Evolutionary conservation across 2,888 invertebrate genomes (phyloP), one percentile per base, ranked within the genome.

Genomic region (Melitaea athalia): DNA sequence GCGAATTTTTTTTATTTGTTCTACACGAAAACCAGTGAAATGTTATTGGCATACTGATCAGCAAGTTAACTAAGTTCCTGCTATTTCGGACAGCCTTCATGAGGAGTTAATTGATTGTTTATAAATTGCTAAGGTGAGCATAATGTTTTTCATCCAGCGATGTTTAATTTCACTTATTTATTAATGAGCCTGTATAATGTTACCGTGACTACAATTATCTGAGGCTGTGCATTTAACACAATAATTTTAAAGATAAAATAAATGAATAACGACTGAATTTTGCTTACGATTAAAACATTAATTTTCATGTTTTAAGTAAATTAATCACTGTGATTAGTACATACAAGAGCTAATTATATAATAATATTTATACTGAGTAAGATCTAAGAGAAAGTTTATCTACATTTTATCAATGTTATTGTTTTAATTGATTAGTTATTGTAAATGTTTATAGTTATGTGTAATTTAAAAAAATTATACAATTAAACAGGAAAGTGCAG

Each of bases 1-100:
- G 85, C 85, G 84, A 85, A 82, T 82, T 81, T 87, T 57, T 57
- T 83, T 85, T 85, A 82, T 84, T 85, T 82, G 84, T 83, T 83
- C 79, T 83, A 78, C 81, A 85, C 84, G 84, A 86, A 85, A 85
- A 85, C 83, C 78, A 87, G 91, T 92, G 92, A 92, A 91, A 91
- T 92, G 92, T 85, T 81, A 79, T 77, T 84, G 80, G 81, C 79
- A 81, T 77, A 78, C 77, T 91, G 83, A 91, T 84, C 79, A 76
- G 77, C 79, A 77, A 78, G 76, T 74, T 77, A 77, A 38, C 80
- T 73, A 78, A 81, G 82, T 83, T 79, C 78, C 77, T 78, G 81
- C 77, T 66, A 75, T 76, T 76, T 84, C 82, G 84, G 81, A 83
- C 79, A 78, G 76, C 81, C 88, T 90, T 86, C 86, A 91, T 91